phyloP scores from a whole-genome alignment of 2,797 vertebrate species.

The Myotis findleyi region DNA sequence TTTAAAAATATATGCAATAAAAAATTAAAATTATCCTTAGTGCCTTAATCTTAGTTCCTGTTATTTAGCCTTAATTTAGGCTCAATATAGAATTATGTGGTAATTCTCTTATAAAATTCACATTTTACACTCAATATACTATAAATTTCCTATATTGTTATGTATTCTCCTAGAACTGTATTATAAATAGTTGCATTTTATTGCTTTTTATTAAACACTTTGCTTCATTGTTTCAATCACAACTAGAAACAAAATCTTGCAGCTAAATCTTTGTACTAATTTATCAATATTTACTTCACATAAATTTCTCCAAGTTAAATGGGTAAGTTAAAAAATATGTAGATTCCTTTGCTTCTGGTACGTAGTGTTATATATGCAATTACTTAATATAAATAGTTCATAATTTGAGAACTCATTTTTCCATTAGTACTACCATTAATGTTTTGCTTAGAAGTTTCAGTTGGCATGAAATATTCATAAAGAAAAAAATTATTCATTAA shows the following conservation, averaged over 20 bases:
- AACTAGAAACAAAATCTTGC: constrained; percentile 4
- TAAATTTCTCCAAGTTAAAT: constrained; percentile 41
- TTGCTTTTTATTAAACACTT: constrained; percentile 55
- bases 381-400: constrained; percentile 61
- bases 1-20: not conserved
- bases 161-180: not conserved
- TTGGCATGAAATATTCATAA: not conserved
- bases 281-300: not conserved
- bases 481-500: not conserved
- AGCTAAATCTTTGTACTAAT: not conserved
- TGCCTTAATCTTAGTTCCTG: not conserved
- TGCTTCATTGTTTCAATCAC: constrained; percentile 20
- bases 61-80: not conserved
- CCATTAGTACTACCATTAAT: not conserved
- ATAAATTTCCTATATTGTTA: not conserved
- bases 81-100: not conserved
- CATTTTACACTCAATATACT: constrained; percentile 20
- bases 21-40: not conserved
- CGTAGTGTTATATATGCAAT: not conserved
- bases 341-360: constrained; percentile 37
- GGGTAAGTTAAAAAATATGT: not conserved
- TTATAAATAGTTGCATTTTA: constrained; percentile 34
- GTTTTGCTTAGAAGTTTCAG: constrained; percentile 18
- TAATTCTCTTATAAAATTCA: constrained; percentile 49
- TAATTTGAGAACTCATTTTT: constrained; percentile 14